Conservation (phyloP, 2,113 vertebrate species). For the Diadophis punctatus region DNA sequence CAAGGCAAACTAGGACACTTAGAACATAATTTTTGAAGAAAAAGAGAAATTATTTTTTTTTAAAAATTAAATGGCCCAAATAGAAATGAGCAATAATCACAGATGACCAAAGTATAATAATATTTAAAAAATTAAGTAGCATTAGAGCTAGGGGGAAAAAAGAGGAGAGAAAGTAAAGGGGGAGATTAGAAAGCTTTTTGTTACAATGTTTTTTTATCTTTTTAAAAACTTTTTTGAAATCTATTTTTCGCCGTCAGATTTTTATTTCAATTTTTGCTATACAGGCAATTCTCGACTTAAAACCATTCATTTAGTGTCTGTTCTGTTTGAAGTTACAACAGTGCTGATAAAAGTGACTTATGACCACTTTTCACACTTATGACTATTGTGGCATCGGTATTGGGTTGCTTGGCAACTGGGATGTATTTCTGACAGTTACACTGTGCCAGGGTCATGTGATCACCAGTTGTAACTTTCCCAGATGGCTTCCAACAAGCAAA, state of each 20-base stretch:
- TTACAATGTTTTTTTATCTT: neutral
- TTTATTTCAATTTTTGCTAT: neutral
- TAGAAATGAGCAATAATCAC: neutral
- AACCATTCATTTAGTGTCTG: neutral
- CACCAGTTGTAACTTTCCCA: neutral
- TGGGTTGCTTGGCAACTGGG: neutral
- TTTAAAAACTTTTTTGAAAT: neutral
- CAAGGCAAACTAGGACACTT: neutral
- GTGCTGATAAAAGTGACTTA: neutral
- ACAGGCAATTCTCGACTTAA: neutral
- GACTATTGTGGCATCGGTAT: neutral
- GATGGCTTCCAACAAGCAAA: neutral
- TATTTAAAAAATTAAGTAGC: neutral
- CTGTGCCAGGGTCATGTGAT: too few relatives aligned
- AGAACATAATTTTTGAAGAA: neutral
- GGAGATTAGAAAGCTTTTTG: neutral
- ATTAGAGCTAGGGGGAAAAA: neutral
- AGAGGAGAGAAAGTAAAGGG: neutral
- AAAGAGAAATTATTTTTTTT: neutral
- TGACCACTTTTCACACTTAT: neutral
- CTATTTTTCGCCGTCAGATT: neutral
- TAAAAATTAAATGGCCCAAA: neutral
- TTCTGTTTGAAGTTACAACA: neutral
- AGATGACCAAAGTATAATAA: neutral
- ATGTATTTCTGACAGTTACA: neutral